These are phyloP conservation scores for Vultur gryphus DNA, from an alignment of 2,797 vertebrate genomes.

Conservation along the genomic window DNA sequence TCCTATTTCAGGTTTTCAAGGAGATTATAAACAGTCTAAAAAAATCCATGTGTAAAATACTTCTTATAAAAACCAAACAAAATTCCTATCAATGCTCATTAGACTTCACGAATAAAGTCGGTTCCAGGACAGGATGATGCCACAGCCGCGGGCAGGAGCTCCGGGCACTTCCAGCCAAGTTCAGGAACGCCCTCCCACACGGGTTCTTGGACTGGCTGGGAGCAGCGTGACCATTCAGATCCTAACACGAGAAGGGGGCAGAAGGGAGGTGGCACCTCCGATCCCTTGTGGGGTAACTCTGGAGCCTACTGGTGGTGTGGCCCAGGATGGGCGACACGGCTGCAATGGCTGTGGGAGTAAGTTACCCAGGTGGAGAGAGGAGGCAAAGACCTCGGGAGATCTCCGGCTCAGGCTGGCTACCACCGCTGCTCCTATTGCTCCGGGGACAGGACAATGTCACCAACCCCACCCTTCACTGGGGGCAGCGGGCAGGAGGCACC, in stretches of 20 bases:
- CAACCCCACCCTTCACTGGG: neutral
- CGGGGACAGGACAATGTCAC: neutral
- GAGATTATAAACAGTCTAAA: constrained; percentile 63
- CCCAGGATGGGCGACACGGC: rapidly evolving
- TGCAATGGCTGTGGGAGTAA: neutral
- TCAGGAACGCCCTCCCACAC: neutral
- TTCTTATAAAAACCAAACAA: constrained; percentile 60
- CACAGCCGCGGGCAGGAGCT: neutral
- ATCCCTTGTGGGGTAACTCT: neutral
- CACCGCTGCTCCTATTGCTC: neutral
- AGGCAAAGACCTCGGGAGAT: neutral
- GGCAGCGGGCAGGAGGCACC: neutral
- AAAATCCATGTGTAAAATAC: constrained; percentile 65
- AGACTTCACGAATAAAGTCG: neutral
- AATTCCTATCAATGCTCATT: constrained; percentile 20
- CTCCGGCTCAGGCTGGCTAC: neutral
- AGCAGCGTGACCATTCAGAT: rapidly evolving
- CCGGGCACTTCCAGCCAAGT: neutral
- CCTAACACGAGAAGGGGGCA: neutral
- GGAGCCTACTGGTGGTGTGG: neutral
- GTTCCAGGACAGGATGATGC: neutral
- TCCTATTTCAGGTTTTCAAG: constrained; percentile 31
- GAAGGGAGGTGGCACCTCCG: neutral
- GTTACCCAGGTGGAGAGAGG: neutral
- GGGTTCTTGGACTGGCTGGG: neutral